A percentile compares a stretch with the other conserved stretches of the same genome.
These are phyloP conservation scores for Silvanus unidentatus DNA, from an alignment of 2,888 invertebrate species.

Conservation along the genomic window DNA sequence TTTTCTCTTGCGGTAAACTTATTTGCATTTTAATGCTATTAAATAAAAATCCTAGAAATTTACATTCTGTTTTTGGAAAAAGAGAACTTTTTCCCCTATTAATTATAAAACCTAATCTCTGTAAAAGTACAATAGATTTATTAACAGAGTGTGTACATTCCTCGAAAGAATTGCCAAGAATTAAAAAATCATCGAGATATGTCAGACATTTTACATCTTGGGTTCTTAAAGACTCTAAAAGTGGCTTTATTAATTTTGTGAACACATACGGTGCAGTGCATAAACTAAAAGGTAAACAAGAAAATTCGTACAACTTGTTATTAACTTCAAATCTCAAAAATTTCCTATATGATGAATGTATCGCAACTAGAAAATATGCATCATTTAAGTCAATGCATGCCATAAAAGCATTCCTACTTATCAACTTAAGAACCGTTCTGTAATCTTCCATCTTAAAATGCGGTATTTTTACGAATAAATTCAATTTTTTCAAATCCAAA, in stretches of 20 bases:
- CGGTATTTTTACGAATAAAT: background rate
- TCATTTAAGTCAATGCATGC: background rate
- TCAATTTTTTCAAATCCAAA: background rate
- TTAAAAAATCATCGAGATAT: slow-evolving; percentile 6
- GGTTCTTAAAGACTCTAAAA: slow-evolving; percentile 5
- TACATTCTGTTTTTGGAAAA: too few species aligned
- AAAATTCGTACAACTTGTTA: slow-evolving; percentile 7
- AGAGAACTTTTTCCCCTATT: background rate
- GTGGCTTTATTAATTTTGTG: slow-evolving; percentile 8
- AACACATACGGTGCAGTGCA: slow-evolving; percentile 6
- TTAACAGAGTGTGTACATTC: background rate
- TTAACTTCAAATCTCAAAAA: slow-evolving; percentile 9
- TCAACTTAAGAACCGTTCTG: background rate
- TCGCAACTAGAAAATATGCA: too few species aligned
- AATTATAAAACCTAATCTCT: background rate
- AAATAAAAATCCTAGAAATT: too few species aligned
- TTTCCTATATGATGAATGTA: slow-evolving; percentile 7
- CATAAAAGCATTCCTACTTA: background rate
- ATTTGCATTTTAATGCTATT: too few species aligned
- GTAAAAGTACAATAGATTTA: background rate
- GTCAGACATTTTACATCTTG: slow-evolving; percentile 2
- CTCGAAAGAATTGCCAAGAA: background rate
- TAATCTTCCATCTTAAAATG: background rate
- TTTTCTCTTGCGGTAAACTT: too few species aligned
- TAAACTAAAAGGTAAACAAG: slow-evolving; percentile 7